These are phyloP conservation scores for Drosophila rufa DNA, from an alignment of 1,140 invertebrate species.

Conservation along the genomic window DNA sequence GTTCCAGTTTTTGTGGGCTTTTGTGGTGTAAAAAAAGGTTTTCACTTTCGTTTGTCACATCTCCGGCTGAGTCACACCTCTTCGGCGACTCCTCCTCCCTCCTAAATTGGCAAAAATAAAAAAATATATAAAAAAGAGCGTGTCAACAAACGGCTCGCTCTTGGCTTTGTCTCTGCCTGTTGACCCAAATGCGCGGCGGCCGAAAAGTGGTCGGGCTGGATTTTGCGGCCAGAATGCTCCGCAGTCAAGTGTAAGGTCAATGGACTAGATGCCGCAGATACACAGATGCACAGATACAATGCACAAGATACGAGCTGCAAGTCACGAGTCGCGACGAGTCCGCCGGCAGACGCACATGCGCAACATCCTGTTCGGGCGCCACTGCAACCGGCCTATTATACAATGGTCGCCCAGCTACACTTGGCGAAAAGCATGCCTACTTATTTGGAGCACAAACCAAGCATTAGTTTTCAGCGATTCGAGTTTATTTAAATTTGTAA, in stretches of 20 bases:
- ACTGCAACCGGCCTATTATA: conserved; percentile 69
- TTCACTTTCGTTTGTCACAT: conserved; percentile 52
- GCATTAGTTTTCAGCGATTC: too few relatives aligned
- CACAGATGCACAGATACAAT: conserved; percentile 7
- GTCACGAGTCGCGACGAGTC: background rate
- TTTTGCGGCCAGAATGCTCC: conserved; percentile 35
- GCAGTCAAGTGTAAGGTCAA: conserved; percentile 54
- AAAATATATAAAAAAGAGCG: background rate
- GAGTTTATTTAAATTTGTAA: too few relatives aligned
- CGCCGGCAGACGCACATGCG: conserved; percentile 47
- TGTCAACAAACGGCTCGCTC: conserved; percentile 32
- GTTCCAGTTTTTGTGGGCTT: conserved; percentile 13
- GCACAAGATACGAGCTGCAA: conserved; percentile 17
- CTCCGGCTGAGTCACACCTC: conserved; percentile 34
- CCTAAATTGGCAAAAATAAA: conserved; percentile 27
- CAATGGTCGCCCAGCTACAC: conserved; percentile 41
- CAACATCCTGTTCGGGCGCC: conserved; percentile 65
- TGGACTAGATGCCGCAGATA: conserved; percentile 21
- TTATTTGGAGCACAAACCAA: background rate
- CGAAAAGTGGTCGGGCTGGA: conserved; percentile 39
- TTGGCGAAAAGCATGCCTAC: conserved; percentile 2
- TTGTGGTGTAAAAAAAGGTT: conserved; percentile 13
- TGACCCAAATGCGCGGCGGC: conserved; percentile 41
- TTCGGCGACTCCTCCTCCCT: background rate
- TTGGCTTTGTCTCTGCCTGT: conserved; percentile 41